A percentile compares a stretch with the other conserved stretches of the same genome.
Conservation (phyloP, 2,113 vertebrate species). For the Pedetes capensis region DNA sequence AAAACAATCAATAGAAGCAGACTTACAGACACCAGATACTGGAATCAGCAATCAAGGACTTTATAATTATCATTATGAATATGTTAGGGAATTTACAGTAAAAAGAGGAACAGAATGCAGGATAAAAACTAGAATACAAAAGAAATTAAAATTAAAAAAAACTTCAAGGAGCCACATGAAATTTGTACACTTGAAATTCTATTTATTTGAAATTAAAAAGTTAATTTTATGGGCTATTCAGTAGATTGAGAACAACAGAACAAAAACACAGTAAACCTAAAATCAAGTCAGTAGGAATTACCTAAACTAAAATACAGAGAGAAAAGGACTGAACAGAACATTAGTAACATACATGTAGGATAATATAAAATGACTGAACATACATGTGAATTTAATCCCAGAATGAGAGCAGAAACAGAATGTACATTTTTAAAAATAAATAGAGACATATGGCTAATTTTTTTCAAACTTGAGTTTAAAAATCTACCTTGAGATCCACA, state of each 20-base stretch:
- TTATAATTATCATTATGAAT: conserved; percentile 19
- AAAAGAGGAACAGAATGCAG: not conserved
- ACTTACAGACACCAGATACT: not conserved
- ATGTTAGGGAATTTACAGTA: not conserved
- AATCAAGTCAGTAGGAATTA: not conserved
- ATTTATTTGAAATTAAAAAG: conserved; percentile 49
- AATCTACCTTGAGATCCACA: not conserved
- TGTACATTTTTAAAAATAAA: not conserved
- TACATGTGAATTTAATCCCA: not conserved
- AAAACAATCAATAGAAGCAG: conserved; percentile 4
- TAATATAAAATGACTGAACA: conserved; percentile 3
- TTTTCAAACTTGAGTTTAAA: not conserved
- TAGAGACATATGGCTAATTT: not conserved
- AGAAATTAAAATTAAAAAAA: not conserved
- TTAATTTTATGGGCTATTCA: not conserved
- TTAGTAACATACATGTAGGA: not conserved
- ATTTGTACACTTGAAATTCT: not conserved
- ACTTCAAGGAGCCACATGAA: not conserved
- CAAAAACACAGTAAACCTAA: not conserved
- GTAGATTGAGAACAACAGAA: not conserved
- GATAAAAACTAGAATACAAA: not conserved
- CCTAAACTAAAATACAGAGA: not conserved
- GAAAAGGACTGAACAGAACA: not conserved
- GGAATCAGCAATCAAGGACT: not conserved
- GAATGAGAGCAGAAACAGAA: not conserved